phyloP scores from a whole-genome alignment of 2,888 invertebrate species.

The Hymenopus coronatus region DNA sequence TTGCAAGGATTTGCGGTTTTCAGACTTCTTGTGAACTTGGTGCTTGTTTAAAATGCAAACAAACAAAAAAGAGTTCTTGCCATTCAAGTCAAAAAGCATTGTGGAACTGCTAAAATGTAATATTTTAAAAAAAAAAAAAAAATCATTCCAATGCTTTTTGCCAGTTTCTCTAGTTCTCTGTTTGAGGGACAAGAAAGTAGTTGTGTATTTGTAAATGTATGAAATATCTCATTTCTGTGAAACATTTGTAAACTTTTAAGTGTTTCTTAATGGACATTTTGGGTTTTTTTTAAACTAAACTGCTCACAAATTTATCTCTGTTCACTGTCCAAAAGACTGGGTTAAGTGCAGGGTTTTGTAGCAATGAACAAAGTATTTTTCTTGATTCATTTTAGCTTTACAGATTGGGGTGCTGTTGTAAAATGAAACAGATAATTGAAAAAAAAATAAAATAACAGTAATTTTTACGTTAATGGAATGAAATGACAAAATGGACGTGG shows the following conservation, averaged over 20 bases:
- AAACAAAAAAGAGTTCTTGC: not conserved
- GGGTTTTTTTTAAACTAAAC: not conserved
- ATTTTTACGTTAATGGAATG: not conserved
- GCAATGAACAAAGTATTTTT: conserved; percentile 7
- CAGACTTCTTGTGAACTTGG: not conserved
- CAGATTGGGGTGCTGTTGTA: not conserved
- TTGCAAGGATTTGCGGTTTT: not conserved
- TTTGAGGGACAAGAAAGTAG: not conserved
- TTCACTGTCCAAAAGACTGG: not conserved
- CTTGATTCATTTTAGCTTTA: conserved; percentile 1
- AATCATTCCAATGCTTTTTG: conserved; percentile 16
- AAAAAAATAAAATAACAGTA: not conserved
- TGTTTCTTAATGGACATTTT: not conserved
- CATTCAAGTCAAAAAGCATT: not conserved
- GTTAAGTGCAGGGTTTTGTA: conserved; percentile 8
- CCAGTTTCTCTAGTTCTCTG: not conserved
- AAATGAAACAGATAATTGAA: not conserved
- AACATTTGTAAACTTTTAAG: not conserved
- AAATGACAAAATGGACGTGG: not conserved
- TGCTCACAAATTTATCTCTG: not conserved
- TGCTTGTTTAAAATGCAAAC: not conserved
- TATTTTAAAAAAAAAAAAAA: conserved; percentile 4
- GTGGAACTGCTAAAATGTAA: not conserved
- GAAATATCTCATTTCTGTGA: not conserved
- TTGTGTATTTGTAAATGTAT: not conserved